phyloP scores from a whole-genome alignment of 1,140 invertebrate species.

The Bombus picipes region DNA sequence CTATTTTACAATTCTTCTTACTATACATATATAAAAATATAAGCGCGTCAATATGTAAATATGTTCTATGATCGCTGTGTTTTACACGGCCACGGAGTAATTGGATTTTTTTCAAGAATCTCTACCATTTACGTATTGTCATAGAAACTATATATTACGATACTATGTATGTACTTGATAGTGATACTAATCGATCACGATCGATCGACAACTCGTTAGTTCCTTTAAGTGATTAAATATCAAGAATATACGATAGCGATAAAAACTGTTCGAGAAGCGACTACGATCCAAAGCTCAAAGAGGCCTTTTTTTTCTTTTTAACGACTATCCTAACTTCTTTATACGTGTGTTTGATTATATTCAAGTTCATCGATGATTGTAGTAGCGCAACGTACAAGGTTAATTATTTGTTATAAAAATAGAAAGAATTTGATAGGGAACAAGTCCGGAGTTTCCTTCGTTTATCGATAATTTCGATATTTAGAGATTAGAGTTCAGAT shows the following conservation, averaged over 20 bases:
- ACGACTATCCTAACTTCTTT: not conserved
- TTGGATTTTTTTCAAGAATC: slow-evolving; percentile 14
- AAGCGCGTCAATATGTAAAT: slow-evolving; percentile 43
- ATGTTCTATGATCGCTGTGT: not conserved
- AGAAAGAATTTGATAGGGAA: too few species aligned
- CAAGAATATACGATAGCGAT: not conserved
- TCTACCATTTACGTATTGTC: slow-evolving; percentile 45
- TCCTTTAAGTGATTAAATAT: slow-evolving; percentile 23
- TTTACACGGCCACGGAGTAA: not conserved
- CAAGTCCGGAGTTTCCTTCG: too few species aligned
- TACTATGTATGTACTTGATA: slow-evolving; percentile 1
- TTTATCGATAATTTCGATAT: too few species aligned
- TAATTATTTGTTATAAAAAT: not conserved
- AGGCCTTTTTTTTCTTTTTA: not conserved
- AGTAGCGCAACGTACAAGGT: not conserved
- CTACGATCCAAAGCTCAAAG: not conserved
- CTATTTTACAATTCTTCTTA: slow-evolving; percentile 38
- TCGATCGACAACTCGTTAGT: slow-evolving; percentile 24
- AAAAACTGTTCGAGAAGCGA: not conserved
- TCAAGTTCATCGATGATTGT: not conserved
- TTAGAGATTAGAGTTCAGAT: not conserved
- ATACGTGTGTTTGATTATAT: not conserved
- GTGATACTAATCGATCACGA: slow-evolving; percentile 17
- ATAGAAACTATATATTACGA: slow-evolving; percentile 43
- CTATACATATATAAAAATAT: slow-evolving; percentile 51